These are phyloP conservation scores for Myiothlypis coronata DNA, from an alignment of 2,797 vertebrate genomes.

Conservation along the genomic window DNA sequence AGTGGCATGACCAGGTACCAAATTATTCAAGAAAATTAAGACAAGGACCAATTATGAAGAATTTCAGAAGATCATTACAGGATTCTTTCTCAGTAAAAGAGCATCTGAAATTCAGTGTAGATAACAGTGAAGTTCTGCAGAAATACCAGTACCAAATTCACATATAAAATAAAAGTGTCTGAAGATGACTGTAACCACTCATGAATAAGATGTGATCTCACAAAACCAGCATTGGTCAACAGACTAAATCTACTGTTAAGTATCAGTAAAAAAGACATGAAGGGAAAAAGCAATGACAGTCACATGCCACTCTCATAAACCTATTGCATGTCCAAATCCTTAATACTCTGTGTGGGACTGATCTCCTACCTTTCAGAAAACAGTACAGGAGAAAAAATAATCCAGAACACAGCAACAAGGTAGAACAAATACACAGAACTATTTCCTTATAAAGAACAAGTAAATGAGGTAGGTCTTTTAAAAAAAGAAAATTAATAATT, in stretches of 20 bases:
- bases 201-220: neutral
- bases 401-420: neutral
- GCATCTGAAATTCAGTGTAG: neutral
- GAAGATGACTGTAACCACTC: neutral
- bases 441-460: neutral
- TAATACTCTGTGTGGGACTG: neutral
- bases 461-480: neutral
- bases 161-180: neutral
- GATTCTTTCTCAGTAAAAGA: neutral
- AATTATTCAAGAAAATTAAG: neutral
- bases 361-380: neutral
- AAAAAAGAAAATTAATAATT: neutral
- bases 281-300: neutral
- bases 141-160: neutral
- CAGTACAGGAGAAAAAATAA: neutral
- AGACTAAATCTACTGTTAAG: neutral
- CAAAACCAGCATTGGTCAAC: neutral
- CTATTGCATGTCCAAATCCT: neutral
- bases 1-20: neutral
- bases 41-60: neutral
- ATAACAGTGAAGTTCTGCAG: neutral
- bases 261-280: neutral
- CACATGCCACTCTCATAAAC: accelerated
- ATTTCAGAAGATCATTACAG: neutral
- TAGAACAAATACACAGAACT: neutral